phyloP scores from a whole-genome alignment of 2,797 vertebrate species.

The Pangasius djambal region DNA sequence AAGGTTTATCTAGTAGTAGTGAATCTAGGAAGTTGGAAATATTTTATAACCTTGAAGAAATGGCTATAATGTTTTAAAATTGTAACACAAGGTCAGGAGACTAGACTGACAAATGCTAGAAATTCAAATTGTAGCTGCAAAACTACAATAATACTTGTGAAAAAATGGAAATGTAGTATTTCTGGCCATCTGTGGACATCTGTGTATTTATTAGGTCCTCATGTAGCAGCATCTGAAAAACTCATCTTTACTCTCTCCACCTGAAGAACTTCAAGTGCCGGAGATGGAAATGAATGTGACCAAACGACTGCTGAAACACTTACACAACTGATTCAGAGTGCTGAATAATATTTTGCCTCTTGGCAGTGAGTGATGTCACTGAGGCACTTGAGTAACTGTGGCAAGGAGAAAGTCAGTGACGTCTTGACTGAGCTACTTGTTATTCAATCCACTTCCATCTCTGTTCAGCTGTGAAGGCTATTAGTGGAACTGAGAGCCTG shows the following conservation, averaged over 20 bases:
- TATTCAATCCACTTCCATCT: constrained; percentile 70
- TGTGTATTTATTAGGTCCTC: neutral
- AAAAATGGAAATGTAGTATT: neutral
- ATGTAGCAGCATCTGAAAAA: constrained; percentile 13
- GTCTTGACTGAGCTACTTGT: constrained; percentile 60
- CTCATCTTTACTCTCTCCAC: constrained; percentile 15
- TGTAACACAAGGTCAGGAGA: neutral
- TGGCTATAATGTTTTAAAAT: neutral
- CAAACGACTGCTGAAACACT: constrained; percentile 46
- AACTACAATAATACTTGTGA: neutral
- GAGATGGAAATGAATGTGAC: constrained; percentile 21
- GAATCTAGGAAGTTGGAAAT: neutral
- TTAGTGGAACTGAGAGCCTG: constrained; percentile 70
- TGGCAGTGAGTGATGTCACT: constrained; percentile 46
- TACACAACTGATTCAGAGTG: constrained; percentile 29
- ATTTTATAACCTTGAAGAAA: neutral
- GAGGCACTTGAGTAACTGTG: constrained; percentile 34
- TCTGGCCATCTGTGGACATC: neutral
- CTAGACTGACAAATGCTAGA: neutral
- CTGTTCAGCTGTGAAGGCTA: constrained; percentile 77
- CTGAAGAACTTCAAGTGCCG: constrained; percentile 27
- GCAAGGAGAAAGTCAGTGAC: constrained; percentile 30
- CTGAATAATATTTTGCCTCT: constrained; percentile 40
- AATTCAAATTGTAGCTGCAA: neutral
- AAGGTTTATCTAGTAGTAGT: neutral